Evolutionary conservation across 2,888 invertebrate genomes (phyloP), one percentile per base, ranked within the genome.

Genomic region (Heliothis peltigera): DNA sequence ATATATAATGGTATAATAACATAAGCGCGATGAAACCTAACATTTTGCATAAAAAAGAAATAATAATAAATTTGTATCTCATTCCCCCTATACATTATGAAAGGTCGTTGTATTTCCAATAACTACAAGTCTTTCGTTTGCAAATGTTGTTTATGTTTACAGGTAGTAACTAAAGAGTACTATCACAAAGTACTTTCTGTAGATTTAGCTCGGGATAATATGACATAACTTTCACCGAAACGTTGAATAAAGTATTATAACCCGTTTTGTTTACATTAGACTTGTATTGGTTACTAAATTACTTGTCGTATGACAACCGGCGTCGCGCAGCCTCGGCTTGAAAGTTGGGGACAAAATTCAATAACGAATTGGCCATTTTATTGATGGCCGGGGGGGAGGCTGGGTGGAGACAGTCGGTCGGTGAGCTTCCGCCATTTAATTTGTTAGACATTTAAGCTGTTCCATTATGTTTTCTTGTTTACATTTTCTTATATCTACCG

Each of bases 331-430:
- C 94, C 89, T 91, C 91, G 83, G 84, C 86, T 82, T 87, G 86
- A 89, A 91, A 91, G 90, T 93, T 93, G 86, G 87, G 87, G 88
- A 93, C 91, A 93, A 94, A 95, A 94, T 94, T 93, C 95, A 93
- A 94, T 94, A 95, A 91, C 91, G 94, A 94, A 93, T 94, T 95
- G 94, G 95, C 95, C 95, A 95, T 95, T 95, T 95, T 95, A 95
- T 95, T 94, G 95, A 95, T 94, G 94, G 92, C 91, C 86, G 92
- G 94, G 92, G 79, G 94, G 92, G 91, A 92, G 92, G 91, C 88
- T 93, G 94, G 94, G 93, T 91, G 93, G 93, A 92, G 94, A 92
- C 92, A 86, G 86, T 89, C 84, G 84, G 84, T 88, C 84, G 89
- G 91, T 91, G 89, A 93, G 91, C 91, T 93, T 92, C 91, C 91